Base-by-base conservation (phyloP, 2,113 vertebrate species). In the Rhodinocichla rosea region DNA sequence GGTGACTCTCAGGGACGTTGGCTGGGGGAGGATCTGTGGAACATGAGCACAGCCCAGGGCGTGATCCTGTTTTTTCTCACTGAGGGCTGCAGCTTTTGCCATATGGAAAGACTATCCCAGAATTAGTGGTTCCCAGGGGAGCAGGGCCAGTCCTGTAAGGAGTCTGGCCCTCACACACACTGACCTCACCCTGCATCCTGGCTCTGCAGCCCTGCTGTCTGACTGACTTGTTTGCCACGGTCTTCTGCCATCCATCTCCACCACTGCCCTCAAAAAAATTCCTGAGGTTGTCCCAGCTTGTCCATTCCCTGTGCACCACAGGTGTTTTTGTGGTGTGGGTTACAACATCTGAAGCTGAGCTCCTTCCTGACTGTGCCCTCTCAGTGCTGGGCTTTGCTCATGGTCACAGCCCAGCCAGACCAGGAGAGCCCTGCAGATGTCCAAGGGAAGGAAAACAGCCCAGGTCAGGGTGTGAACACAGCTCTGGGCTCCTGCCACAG, bases 81-180 rank as follows among this genome's bases (percentile, higher is more conserved):
- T 16, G 35, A 35, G 44, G 5, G 60, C 39, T 47, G 27, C 57
- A 87, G 60, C 18, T 69, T 79, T 68, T 71, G 39, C 87, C 93
- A 67, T 92, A 9, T 94, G 93, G 91, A 90, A 91, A 85, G 89
- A 39, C 81, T 62, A 50, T 95, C 63, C 73, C 49, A 33, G 67
- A 73, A 37, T 83, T 50, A 57, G 77, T 79, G 52, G 28, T 11
- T 79, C 93, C 50, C 67, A 39, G 45, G n/a, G 73, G 77, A 76
- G 3, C 21, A 79, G 62, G 86, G 67, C 59, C 70, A 39, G 87
- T 87, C 50, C 65, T 83, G 32, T n/a, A 28, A 67, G 0, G 0
- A 76, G 44, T 49, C 92, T 71, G 62, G 13, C 32, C 21, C 4
- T 71, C 75, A 28, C 57, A 62, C 65, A n/a, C 32, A 4, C 40